These are phyloP conservation scores for Sisyra terminalis DNA, from an alignment of 2,888 invertebrate species.

Conservation along the genomic window DNA sequence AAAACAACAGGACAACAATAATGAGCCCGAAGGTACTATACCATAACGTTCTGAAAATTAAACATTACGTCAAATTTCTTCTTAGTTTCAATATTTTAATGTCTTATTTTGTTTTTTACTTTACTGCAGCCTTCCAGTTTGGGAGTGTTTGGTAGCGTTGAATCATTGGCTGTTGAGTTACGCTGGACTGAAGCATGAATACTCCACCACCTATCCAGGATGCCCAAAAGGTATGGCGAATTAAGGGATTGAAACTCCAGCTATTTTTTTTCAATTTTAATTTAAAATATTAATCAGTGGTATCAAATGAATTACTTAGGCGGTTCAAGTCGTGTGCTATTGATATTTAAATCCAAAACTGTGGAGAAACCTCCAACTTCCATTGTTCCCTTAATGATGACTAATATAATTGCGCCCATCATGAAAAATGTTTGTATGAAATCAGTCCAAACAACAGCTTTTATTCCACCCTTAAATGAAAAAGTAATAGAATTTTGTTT, in stretches of 20 bases:
- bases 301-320: constrained; percentile 35
- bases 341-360: constrained; percentile 46
- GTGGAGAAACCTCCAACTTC: constrained; percentile 51
- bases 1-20: constrained; percentile 41
- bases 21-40: constrained; percentile 45
- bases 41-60: constrained; percentile 40
- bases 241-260: constrained; percentile 59
- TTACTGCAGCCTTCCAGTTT: constrained; percentile 46
- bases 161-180: constrained; percentile 71
- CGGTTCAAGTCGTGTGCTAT: constrained; percentile 50
- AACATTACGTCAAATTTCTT: neutral
- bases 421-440: constrained; percentile 62
- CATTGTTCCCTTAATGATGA: constrained; percentile 55
- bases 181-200: constrained; percentile 59
- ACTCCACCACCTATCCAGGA: constrained; percentile 57
- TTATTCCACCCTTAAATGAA: constrained; percentile 47
- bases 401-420: constrained; percentile 55
- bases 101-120: constrained; percentile 24
- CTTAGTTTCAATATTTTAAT: neutral
- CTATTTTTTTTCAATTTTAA: constrained; percentile 35
- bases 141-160: constrained; percentile 69
- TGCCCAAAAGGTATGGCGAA: constrained; percentile 63
- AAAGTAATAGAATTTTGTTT: neutral
- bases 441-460: constrained; percentile 72
- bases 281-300: neutral